Evolutionary conservation across 1,140 invertebrate species (phyloP).

Genomic region (Brachionus paranguensis): DNA sequence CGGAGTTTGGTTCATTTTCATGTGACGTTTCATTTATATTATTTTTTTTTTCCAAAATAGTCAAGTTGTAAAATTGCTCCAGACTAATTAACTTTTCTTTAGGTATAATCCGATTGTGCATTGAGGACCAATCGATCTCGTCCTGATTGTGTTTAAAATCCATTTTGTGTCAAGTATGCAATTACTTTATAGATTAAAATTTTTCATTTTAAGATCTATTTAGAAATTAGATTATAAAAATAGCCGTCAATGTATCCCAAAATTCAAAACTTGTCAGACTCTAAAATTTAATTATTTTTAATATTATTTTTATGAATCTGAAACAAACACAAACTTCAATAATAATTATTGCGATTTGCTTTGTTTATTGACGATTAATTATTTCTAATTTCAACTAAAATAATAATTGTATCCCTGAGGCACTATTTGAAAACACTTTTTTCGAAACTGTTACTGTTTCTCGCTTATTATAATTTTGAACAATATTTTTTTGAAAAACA

Average conservation of each 20-base stretch:
- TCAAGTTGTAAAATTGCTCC: slow-evolving; percentile 27
- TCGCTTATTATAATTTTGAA: neutral
- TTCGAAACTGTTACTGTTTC: neutral
- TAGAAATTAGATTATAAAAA: neutral
- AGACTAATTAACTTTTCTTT: slow-evolving; percentile 25
- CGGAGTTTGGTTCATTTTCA: neutral
- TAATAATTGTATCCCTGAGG: neutral
- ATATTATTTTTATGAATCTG: neutral
- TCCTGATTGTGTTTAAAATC: neutral
- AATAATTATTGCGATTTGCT: neutral
- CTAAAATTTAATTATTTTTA: neutral
- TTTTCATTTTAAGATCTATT: neutral
- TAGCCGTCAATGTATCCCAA: neutral
- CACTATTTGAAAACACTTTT: neutral
- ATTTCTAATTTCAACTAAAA: neutral
- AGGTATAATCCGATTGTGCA: slow-evolving; percentile 2
- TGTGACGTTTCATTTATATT: neutral
- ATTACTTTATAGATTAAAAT: neutral
- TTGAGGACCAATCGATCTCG: slow-evolving; percentile 19
- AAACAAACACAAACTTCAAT: neutral
- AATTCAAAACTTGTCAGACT: neutral
- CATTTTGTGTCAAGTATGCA: neutral
- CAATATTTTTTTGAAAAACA: neutral
- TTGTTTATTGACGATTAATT: neutral
- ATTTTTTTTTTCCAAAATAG: neutral